These are phyloP conservation scores for Colletes latitarsis DNA, from an alignment of 1,140 invertebrate species.

Conservation along the genomic window DNA sequence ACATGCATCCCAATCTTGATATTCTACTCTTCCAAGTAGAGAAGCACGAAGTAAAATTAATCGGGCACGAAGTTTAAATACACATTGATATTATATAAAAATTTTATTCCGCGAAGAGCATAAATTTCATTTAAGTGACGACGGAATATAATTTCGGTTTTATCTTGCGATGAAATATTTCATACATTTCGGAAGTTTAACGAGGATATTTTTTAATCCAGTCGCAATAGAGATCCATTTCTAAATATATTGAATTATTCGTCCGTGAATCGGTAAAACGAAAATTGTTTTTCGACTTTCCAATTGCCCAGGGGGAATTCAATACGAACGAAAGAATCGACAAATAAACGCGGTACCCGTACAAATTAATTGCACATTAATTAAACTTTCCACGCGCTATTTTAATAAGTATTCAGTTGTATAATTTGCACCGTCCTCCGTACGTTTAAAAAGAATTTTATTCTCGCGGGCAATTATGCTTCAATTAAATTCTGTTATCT, in stretches of 20 bases:
- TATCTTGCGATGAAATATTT: too few relatives aligned
- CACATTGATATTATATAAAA: too few relatives aligned
- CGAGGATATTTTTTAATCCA: not conserved
- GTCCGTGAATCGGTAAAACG: not conserved
- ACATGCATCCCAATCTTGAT: not conserved
- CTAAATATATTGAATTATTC: not conserved
- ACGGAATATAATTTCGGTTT: too few relatives aligned
- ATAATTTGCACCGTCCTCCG: too few relatives aligned
- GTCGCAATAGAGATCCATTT: not conserved
- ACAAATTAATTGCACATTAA: not conserved
- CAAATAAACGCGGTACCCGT: not conserved
- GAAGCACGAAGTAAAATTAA: not conserved
- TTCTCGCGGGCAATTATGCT: not conserved
- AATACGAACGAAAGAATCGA: too few relatives aligned
- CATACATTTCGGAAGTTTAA: not conserved
- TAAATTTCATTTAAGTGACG: too few relatives aligned
- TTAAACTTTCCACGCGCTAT: too few relatives aligned
- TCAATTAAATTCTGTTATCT: constrained; percentile 1
- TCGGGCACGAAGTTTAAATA: too few relatives aligned
- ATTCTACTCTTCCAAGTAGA: not conserved
- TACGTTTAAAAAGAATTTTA: not conserved
- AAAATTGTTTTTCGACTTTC: not conserved
- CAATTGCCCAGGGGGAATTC: not conserved
- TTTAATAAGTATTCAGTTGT: too few relatives aligned
- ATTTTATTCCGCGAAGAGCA: too few relatives aligned